phyloP scores from a whole-genome alignment of 2,888 invertebrate species.

The Idaea biselata region DNA sequence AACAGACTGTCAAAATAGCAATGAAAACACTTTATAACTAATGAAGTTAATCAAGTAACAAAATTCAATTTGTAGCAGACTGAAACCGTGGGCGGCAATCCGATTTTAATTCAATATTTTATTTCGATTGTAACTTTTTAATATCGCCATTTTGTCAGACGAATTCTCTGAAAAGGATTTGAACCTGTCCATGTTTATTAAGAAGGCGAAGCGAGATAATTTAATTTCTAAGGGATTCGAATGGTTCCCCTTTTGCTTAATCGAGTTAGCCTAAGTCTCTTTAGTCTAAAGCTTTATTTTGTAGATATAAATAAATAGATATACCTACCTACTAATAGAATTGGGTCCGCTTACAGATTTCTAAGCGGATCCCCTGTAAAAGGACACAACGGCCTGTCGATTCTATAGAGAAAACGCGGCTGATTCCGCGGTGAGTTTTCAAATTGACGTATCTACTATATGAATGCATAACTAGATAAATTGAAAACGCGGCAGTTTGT shows the following conservation, averaged over 20 bases:
- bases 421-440: too few species aligned
- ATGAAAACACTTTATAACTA: background rate
- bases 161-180: background rate
- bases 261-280: background rate
- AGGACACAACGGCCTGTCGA: too few species aligned
- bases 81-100: background rate
- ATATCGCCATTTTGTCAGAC: constrained; percentile 4
- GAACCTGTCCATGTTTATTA: background rate
- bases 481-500: too few species aligned
- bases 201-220: background rate
- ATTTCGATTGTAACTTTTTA: background rate
- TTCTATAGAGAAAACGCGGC: too few species aligned
- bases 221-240: background rate
- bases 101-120: background rate
- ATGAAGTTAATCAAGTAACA: constrained; percentile 1
- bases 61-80: background rate
- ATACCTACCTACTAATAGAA: background rate
- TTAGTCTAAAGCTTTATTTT: background rate
- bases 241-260: background rate
- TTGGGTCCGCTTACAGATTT: too few species aligned
- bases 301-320: background rate
- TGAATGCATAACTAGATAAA: too few species aligned
- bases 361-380: too few species aligned
- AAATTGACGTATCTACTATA: too few species aligned
- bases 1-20: background rate